Evolutionary conservation across 2,797 vertebrate genomes (phyloP).

Genomic region (Esox lucius): DNA sequence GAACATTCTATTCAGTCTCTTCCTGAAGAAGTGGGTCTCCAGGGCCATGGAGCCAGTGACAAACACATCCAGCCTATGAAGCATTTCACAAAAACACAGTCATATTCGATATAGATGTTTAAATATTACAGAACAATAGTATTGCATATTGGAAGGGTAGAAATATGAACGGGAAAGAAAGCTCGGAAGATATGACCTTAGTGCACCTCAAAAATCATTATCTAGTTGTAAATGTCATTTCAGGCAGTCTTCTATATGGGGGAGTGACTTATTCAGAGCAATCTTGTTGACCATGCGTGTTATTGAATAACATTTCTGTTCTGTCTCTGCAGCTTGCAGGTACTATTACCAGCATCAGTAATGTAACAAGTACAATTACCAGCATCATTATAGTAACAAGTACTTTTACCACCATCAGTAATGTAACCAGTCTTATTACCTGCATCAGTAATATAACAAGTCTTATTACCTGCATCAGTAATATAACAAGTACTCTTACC

Average conservation of each 20-base stretch:
- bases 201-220: background rate
- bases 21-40: conserved; percentile 26
- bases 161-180: background rate
- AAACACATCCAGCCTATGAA: conserved; percentile 32
- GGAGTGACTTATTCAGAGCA: conserved; percentile 2
- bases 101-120: background rate
- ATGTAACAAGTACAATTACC: too few species aligned
- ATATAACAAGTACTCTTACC: too few species aligned
- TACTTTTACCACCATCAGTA: too few species aligned
- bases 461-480: too few species aligned
- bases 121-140: too few species aligned
- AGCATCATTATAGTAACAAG: too few species aligned
- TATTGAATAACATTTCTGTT: background rate
- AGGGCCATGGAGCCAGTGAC: conserved; percentile 7
- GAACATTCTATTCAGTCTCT: conserved; percentile 33
- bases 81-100: background rate
- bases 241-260: background rate
- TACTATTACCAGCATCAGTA: background rate
- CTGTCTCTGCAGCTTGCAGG: background rate
- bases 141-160: too few species aligned
- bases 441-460: too few species aligned
- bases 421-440: too few species aligned
- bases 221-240: background rate
- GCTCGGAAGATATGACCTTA: background rate
- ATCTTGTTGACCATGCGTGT: background rate